Percentiles rank a stretch among this genome's conserved stretches.
Evolutionary conservation across 2,888 invertebrate species (phyloP).

Genomic region (Machimus atricapillus): DNA sequence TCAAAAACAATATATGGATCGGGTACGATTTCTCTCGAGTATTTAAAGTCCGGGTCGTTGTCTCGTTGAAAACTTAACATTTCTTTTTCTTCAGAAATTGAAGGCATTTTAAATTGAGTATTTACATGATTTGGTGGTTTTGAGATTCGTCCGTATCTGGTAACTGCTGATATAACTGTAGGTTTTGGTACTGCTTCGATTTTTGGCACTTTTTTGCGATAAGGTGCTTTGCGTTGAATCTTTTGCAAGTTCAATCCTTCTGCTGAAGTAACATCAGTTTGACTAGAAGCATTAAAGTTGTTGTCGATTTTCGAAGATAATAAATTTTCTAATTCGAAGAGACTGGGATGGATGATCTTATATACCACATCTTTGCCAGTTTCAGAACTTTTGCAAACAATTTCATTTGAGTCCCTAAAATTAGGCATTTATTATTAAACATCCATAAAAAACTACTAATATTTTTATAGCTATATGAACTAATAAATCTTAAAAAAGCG

Average conservation of each 20-base stretch:
- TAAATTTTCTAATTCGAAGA: background rate
- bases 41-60: constrained; percentile 34
- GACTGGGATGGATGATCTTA: background rate
- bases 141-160: constrained; percentile 41
- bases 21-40: background rate
- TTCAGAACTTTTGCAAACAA: constrained; percentile 9
- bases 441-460: no score
- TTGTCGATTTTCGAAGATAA: background rate
- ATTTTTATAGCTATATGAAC: no score
- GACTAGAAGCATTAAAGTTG: background rate
- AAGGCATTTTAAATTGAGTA: background rate
- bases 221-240: background rate
- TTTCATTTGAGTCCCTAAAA: constrained; percentile 35
- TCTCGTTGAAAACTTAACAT: background rate
- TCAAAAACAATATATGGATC: background rate
- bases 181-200: background rate
- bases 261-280: background rate
- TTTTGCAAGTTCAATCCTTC: background rate
- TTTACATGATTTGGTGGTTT: constrained; percentile 38
- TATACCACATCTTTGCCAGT: background rate
- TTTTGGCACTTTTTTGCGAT: background rate
- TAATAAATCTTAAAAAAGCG: no score
- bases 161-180: background rate
- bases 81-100: constrained; percentile 4
- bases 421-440: background rate